phyloP scores from a whole-genome alignment of 2,888 invertebrate genomes.

The Argyresthia albistria region DNA sequence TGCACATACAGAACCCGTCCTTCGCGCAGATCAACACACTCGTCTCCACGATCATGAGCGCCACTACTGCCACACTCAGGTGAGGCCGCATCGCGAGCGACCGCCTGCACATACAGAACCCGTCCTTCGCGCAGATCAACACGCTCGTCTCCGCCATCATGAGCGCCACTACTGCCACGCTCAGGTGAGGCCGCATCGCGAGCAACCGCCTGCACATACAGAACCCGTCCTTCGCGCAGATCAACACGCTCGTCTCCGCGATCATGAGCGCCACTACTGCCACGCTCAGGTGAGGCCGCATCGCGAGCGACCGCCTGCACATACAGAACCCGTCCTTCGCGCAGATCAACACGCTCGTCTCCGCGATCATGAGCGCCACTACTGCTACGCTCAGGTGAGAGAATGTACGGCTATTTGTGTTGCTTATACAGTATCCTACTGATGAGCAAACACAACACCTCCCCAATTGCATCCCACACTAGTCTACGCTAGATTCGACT shows the following conservation, averaged over 20 bases:
- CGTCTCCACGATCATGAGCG: slow-evolving; percentile 99
- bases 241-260: slow-evolving; percentile 96
- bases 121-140: slow-evolving; percentile 97
- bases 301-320: slow-evolving; percentile 92
- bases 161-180: slow-evolving; percentile 94
- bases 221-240: slow-evolving; percentile 97
- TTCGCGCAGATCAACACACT: slow-evolving; percentile 97
- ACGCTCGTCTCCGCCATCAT: slow-evolving; percentile 98
- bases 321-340: slow-evolving; percentile 97
- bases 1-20: slow-evolving; percentile 96
- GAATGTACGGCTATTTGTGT: no score
- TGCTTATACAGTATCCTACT: no score
- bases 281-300: slow-evolving; percentile 88
- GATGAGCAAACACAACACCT: no score
- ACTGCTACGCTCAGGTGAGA: slow-evolving; percentile 73
- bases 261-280: slow-evolving; percentile 99
- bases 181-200: slow-evolving; percentile 89
- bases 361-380: slow-evolving; percentile 98
- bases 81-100: slow-evolving; percentile 91
- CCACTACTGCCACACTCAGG: slow-evolving; percentile 95
- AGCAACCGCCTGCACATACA: slow-evolving; percentile 94
- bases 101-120: slow-evolving; percentile 94
- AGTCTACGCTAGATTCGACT: no score
- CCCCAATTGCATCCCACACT: no score
- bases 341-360: slow-evolving; percentile 97